Conservation (phyloP, 2,888 invertebrate genomes). For the Trisateles emortualis region DNA sequence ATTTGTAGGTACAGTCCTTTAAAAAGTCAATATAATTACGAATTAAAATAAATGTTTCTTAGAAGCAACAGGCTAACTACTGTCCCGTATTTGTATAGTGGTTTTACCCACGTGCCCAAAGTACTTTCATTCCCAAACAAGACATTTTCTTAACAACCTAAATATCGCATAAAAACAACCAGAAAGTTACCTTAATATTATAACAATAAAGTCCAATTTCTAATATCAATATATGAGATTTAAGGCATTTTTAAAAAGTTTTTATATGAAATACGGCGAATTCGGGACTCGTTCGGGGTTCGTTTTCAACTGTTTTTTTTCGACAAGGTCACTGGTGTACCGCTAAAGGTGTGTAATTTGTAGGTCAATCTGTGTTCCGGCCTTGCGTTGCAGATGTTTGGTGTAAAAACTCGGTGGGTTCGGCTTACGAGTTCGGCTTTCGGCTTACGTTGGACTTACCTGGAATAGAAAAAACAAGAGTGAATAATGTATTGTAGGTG, state of each 20-base stretch:
- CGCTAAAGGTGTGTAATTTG: slow-evolving; percentile 45
- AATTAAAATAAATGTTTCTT: no score
- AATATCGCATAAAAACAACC: not conserved
- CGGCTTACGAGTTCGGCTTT: slow-evolving; percentile 7
- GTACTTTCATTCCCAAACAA: slow-evolving; percentile 48
- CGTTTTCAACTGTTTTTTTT: slow-evolving; percentile 34
- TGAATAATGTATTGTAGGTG: slow-evolving; percentile 11
- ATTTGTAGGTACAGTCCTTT: no score
- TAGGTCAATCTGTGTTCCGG: slow-evolving; percentile 43
- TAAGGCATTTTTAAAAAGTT: slow-evolving; percentile 3
- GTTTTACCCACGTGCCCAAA: slow-evolving; percentile 63
- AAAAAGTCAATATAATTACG: no score
- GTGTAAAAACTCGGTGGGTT: slow-evolving; percentile 40
- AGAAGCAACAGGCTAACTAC: slow-evolving; percentile 15
- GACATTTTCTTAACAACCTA: slow-evolving; percentile 26
- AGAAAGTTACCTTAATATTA: slow-evolving; percentile 5
- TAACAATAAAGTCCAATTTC: not conserved
- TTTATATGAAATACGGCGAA: slow-evolving; percentile 12
- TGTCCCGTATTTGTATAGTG: slow-evolving; percentile 12
- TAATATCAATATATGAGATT: not conserved
- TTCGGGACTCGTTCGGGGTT: slow-evolving; percentile 36
- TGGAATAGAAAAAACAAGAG: slow-evolving; percentile 48
- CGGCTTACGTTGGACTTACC: slow-evolving; percentile 46
- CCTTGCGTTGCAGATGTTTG: slow-evolving; percentile 36
- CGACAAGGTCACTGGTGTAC: slow-evolving; percentile 43